Percentiles rank a stretch among this genome's conserved stretches.
phyloP scores from a whole-genome alignment of 2,797 vertebrate genomes.

The Sebastes vulpes region DNA sequence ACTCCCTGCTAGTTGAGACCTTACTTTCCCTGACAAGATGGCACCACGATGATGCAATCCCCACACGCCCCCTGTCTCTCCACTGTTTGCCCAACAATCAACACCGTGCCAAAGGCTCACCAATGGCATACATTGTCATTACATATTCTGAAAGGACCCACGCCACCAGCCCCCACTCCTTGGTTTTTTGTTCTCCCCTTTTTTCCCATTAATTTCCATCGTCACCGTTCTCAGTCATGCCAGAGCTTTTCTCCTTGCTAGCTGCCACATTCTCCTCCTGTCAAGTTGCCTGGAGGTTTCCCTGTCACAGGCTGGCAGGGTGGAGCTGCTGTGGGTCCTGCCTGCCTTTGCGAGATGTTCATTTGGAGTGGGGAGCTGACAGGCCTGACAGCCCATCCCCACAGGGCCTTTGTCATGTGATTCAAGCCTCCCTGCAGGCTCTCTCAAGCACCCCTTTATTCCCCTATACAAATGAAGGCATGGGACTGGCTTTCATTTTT shows the following conservation, averaged over 20 bases:
- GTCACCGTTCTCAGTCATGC: conserved; percentile 92
- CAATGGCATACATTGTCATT: conserved; percentile 88
- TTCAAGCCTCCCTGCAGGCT: conserved; percentile 87
- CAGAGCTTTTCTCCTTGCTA: conserved; percentile 90
- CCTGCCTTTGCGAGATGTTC: conserved; percentile 95
- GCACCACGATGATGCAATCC: conserved; percentile 81
- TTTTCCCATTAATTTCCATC: conserved; percentile 89
- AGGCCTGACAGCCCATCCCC: conserved; percentile 97
- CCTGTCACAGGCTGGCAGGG: conserved; percentile 92
- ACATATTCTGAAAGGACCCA: conserved; percentile 87
- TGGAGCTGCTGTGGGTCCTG: conserved; percentile 89
- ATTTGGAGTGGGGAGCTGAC: conserved; percentile 96
- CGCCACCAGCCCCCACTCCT: conserved; percentile 75
- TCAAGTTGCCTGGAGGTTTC: conserved; percentile 98
- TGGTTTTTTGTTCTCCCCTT: conserved; percentile 68
- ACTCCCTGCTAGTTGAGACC: conserved; percentile 88
- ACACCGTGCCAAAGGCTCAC: conserved; percentile 87
- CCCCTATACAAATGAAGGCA: conserved; percentile 87
- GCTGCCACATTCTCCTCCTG: conserved; percentile 96
- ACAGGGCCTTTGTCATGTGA: conserved; percentile 91
- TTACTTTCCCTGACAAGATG: conserved; percentile 88
- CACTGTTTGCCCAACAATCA: conserved; percentile 92
- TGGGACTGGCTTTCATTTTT: conserved; percentile 83
- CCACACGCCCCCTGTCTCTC: conserved; percentile 65
- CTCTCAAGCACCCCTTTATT: conserved; percentile 88